Base-by-base conservation (phyloP, 2,113 vertebrate genomes). In the Saccopteryx leptura region DNA sequence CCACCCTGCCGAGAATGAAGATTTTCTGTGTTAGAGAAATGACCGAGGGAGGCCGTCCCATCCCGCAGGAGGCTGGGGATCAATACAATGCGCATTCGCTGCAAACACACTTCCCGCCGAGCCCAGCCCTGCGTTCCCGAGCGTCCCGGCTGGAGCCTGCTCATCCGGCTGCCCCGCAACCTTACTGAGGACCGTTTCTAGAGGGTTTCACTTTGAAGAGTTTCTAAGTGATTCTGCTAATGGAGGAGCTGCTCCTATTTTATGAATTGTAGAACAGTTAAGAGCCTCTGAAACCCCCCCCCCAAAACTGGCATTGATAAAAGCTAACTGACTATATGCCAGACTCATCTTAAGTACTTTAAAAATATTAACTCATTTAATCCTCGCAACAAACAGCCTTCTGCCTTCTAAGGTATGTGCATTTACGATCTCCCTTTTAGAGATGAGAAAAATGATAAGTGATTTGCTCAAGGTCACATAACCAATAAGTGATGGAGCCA, bases 1-100 rank as follows among this genome's bases (percentile, higher is more conserved):
- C 9, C 90, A 28, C 91, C 85, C 23, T 90, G 74, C 95, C 95
- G 96, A 21, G 58, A 97, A 97, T 95, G 13, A 6, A 83, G 91
- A 94, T 97, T 97, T 97, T 88, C 58, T 39, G 50, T 75, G 93
- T 95, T 68, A 92, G 84, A 87, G 68, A 24, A 80, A 92, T 17
- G 80, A 90, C 87, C 60, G 86, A 68, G 91, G 80, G 66, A 96
- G 89, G 63, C 54, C 10, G 4, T 91, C 81, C 63, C 10, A 4
- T 91, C 81, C 63, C 10, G 8, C n/a, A 50, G 93, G 88, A 97
- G 80, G 74, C 89, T 76, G 78, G 71, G 96, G 81, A 97, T 97
- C 95, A 95, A 82, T 94, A 97, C 97, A 97, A 97, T 78, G 96
- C 72, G 88, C 85, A 18, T 85, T 95, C 96, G 61, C 81, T 94